phyloP scores from a whole-genome alignment of 1,140 invertebrate genomes.

The Tetramorium alpestre region DNA sequence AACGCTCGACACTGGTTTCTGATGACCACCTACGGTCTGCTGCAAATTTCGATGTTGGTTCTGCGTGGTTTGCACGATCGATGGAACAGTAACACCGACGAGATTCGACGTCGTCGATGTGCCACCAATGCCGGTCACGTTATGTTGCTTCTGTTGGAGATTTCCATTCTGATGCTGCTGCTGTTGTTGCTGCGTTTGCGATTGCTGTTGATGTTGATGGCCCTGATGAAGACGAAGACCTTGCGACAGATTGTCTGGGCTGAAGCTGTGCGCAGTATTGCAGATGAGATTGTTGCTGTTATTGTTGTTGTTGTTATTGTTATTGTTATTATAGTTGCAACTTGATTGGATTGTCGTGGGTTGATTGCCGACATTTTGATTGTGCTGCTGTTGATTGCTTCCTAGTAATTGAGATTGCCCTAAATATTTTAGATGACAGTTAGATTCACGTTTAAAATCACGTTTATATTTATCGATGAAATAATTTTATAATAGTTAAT shows the following conservation, averaged over 20 bases:
- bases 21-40: slow-evolving; percentile 78
- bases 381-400: slow-evolving; percentile 78
- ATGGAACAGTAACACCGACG: slow-evolving; percentile 65
- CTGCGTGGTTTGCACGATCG: slow-evolving; percentile 69
- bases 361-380: slow-evolving; percentile 74
- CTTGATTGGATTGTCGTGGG: slow-evolving; percentile 68
- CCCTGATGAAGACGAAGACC: slow-evolving; percentile 74
- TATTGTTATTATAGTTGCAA: slow-evolving; percentile 77
- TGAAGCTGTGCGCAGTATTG: slow-evolving; percentile 73
- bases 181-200: slow-evolving; percentile 72
- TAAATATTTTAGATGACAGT: slow-evolving; percentile 59
- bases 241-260: slow-evolving; percentile 80
- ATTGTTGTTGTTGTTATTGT: slow-evolving; percentile 72
- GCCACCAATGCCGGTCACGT: slow-evolving; percentile 64
- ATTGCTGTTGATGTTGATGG: slow-evolving; percentile 69
- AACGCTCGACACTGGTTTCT: slow-evolving; percentile 93
- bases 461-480: not conserved
- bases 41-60: slow-evolving; percentile 78
- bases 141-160: slow-evolving; percentile 76
- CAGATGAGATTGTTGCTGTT: slow-evolving; percentile 77
- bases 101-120: slow-evolving; percentile 70
- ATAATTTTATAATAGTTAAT: not conserved
- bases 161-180: slow-evolving; percentile 70
- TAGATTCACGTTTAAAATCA: slow-evolving; percentile 1
- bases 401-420: slow-evolving; percentile 82